These are phyloP conservation scores for Diploscapter pachys DNA, from an alignment of 1,140 invertebrate species.

Conservation along the genomic window DNA sequence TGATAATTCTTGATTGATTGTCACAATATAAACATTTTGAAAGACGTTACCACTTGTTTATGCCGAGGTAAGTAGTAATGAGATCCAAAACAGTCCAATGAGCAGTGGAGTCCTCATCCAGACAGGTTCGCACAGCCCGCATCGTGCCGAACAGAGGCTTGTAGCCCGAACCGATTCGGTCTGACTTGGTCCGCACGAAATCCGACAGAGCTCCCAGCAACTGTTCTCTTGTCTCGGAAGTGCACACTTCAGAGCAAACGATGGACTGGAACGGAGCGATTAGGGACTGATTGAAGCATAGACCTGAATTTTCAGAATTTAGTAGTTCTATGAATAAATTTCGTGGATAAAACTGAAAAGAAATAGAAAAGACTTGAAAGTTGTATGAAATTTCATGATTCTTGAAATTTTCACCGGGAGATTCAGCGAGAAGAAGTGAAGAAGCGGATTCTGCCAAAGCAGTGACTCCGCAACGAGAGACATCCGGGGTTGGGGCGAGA, in stretches of 20 bases:
- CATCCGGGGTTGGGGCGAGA: conserved; percentile 19
- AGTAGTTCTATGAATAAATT: too few species aligned
- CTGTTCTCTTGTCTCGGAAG: conserved; percentile 28
- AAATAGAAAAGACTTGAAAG: too few species aligned
- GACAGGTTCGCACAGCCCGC: conserved; percentile 17
- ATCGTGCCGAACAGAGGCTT: conserved; percentile 32
- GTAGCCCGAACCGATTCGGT: conserved; percentile 28
- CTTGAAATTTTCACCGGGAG: not conserved
- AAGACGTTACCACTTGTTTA: conserved; percentile 15
- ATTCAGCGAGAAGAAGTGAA: conserved; percentile 22
- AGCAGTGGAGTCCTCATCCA: conserved; percentile 19
- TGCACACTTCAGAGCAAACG: conserved; percentile 23
- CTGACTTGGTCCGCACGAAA: conserved; percentile 23
- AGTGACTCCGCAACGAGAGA: conserved; percentile 12
- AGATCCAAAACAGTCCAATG: conserved; percentile 35
- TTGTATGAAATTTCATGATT: too few species aligned
- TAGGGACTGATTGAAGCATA: conserved; percentile 32
- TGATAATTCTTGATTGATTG: not conserved
- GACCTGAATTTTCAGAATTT: not conserved
- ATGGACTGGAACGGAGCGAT: conserved; percentile 30
- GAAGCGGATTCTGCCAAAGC: conserved; percentile 25
- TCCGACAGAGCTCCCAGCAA: conserved; percentile 20
- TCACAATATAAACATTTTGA: not conserved
- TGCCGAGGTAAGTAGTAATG: conserved; percentile 25
- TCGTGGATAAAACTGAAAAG: too few species aligned